Evolutionary conservation across 2,888 invertebrate species (phyloP), one percentile per base, ranked within the genome.

Genomic region (Bhutanitis thaidina): DNA sequence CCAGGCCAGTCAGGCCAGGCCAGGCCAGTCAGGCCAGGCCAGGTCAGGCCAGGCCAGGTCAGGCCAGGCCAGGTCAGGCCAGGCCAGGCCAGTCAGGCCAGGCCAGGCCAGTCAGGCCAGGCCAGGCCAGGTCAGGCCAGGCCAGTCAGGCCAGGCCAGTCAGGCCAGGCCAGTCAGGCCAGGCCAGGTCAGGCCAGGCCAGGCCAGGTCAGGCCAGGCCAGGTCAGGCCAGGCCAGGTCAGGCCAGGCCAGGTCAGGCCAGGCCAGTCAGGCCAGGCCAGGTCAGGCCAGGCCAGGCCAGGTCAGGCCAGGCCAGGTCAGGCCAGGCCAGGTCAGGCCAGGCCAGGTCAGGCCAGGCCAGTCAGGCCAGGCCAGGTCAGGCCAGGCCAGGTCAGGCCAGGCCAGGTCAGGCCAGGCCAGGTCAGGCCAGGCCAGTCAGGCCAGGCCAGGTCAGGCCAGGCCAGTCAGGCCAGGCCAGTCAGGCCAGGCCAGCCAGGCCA

Each of bases 41-140:
- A 43, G 55, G 54, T 50, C 49, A 46, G 52, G 49, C 49, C 52
- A 56, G 53, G 57, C 54, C 53, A 54, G 56, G 58, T 53, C 55
- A 51, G 53, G 56, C 52, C 51, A 58, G 56, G 56, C 53, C 57
- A 56, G 52, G 55, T 55, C 52, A 52, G 54, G 59, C 49, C 54
- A 50, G 53, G 54, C 51, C 56, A 52, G 54, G 56, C 55, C 48
- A 60, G 58, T 60, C 58, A 56, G 59, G 61, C 58, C 57, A 52
- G 60, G 59, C 20, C 20, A 20, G 20, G 20, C 20, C n/a, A n/a
- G n/a, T 61, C 60, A 56, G 57, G 59, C 58, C 56, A 56, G 57
- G 56, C 55, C 55, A 58, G 57, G 20, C 37, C 20, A 53, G n/a
- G n/a, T n/a, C n/a, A n/a, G 20, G 20, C 20, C 20, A 20, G 20